Base-by-base conservation (phyloP, 35 echinoderm and acorn worm genomes). In the Apostichopus parvimensis region DNA sequence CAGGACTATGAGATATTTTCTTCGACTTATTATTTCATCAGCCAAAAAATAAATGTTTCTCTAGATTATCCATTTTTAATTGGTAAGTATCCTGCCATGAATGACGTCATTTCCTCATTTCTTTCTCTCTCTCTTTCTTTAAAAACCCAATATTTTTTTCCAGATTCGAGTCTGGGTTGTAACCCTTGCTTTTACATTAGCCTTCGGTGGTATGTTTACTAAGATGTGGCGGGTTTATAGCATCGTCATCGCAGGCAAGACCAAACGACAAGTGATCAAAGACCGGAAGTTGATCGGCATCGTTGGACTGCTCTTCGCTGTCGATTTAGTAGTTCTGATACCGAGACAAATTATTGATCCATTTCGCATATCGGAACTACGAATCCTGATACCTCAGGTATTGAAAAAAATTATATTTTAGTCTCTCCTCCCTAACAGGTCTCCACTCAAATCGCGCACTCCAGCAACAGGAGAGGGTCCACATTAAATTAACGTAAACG, bases 151-250 rank as follows among this genome's bases (percentile, higher is more conserved):
- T 45, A 87, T 53, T 45, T 45, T 45, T 45, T 3, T 45, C 58
- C 80, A 97, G 95, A 77, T 87, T 73, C 86, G 91, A 8, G 55
- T 93, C 17, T 97, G 95, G 95, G 61, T 93, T 6, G 87, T 97
- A 8, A 58, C 94, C 10, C 68, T 95, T 28, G 90, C 93, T 4
- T 97, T 95, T 56, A 97, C 95, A 11, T 57, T 97, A 4, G 93
- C 95, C n/a, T 97, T 97, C 80, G 95, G 95, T 18, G 93, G 93
- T 62, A 97, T 97, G 95, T 97, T 97, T 64, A 95, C 95, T n/a
- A 97, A 97, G 82, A 97, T 95, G 93, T 97, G 95, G 95, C 22
- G 95, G 34, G 95, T 97, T 5, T 97, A 97, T 72, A 97, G 84
- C 23, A 97, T 97, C 61, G 91, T 97, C 18, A 93, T 97, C 15